Base-by-base conservation (phyloP, 2,797 vertebrate species). In the Mallotus villosus region DNA sequence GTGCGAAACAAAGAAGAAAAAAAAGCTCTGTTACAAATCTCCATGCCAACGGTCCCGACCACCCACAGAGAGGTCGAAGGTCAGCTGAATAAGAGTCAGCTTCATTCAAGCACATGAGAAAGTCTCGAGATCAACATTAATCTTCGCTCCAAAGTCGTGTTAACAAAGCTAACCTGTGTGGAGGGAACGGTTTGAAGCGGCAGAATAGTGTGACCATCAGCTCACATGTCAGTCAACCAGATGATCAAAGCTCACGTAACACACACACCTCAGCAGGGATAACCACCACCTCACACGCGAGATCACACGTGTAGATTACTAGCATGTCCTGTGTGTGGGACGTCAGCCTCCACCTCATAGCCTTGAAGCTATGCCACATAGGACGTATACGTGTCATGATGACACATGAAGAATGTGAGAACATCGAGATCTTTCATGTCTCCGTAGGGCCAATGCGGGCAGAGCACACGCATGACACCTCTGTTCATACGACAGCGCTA, bases 81-180 rank as follows among this genome's bases (percentile, higher is more conserved):
- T 87, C 84, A 79, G 75, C 78, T 34, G 72, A 85, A 82, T 77
- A 80, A 81, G 82, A 82, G 84, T 84, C 81, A 62, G 25, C 63
- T 68, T 73, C 55, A 65, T 74, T 77, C 14, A 29, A 37, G 27
- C 34, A 4, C 51, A 55, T 69, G 63, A 83, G 70, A 63, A 68
- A 58, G 60, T 51, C 60, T 66, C 19, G 11, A 16, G 37, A 61
- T 11, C 51, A 32, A 41, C 55, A 41, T 49, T 67, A 25, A 60
- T 68, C 60, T 22, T 46, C 17, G 8, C 34, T 3, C 63, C 57
- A 24, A 65, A 59, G 63, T 41, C 37, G 14, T n/a, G 24, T 46
- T 65, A 22, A 46, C n/a, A 24, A n/a, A 24, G 34, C 14, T 65
- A 49, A 37, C 37, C 21, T 21, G n/a, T 27, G 32, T 0, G 32